Evolutionary conservation across 2,113 vertebrate species (phyloP).

Genomic region (Grammomys dolichurus): DNA sequence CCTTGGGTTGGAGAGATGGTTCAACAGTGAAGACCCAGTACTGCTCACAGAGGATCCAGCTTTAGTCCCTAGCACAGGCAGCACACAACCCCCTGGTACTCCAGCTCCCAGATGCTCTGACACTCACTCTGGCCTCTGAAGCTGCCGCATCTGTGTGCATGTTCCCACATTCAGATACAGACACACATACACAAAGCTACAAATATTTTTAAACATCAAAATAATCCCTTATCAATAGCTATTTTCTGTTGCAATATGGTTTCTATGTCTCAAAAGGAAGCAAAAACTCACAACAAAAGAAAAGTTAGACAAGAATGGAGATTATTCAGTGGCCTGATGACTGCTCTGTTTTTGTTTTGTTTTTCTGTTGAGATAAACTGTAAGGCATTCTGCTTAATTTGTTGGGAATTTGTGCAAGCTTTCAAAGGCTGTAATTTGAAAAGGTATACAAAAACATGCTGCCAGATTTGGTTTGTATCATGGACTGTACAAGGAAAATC

Average conservation of each 20-base stretch:
- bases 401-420: background rate
- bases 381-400: background rate
- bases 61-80: background rate
- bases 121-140: background rate
- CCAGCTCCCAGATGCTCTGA: background rate
- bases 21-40: background rate
- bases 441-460: too few species aligned
- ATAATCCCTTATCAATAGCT: background rate
- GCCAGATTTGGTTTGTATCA: background rate
- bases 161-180: background rate
- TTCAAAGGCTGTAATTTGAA: background rate
- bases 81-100: background rate
- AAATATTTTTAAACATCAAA: background rate
- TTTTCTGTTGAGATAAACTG: background rate
- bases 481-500: background rate
- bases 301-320: background rate
- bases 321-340: background rate
- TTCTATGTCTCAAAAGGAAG: background rate
- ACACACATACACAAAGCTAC: background rate
- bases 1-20: background rate
- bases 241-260: background rate
- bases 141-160: too few species aligned
- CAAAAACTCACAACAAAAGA: background rate
- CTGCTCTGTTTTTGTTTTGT: background rate
- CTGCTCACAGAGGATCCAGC: background rate